phyloP scores from a whole-genome alignment of 2,797 vertebrate genomes.

The Hafferia zeledoni region DNA sequence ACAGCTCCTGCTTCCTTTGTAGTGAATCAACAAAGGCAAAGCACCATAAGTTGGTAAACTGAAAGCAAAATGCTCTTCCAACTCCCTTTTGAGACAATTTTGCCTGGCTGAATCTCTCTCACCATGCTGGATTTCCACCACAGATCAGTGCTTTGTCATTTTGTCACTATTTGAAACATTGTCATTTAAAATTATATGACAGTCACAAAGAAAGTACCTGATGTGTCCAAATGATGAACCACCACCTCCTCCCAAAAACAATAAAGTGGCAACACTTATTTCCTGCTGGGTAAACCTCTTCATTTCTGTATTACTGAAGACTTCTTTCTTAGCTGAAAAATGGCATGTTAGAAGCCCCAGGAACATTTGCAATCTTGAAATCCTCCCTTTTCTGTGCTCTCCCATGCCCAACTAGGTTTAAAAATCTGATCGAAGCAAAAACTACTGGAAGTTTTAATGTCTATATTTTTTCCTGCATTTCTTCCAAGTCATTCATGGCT shows the following conservation, averaged over 20 bases:
- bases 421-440: background rate
- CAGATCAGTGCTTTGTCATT: background rate
- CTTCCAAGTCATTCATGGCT: background rate
- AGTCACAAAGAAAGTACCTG: background rate
- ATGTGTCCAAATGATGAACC: conserved; percentile 53
- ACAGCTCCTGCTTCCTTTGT: background rate
- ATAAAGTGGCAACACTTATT: background rate
- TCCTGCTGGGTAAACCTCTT: conserved; percentile 7
- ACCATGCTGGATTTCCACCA: background rate
- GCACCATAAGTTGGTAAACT: background rate
- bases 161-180: conserved; percentile 32
- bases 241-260: conserved; percentile 17
- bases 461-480: background rate
- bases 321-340: conserved; percentile 32
- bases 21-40: background rate
- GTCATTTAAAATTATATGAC: conserved; percentile 5
- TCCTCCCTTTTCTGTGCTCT: background rate
- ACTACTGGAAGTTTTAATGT: background rate
- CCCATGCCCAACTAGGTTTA: background rate
- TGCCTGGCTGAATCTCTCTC: background rate
- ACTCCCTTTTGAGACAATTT: background rate
- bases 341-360: background rate
- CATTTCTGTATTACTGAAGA: background rate
- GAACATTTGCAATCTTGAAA: background rate
- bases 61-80: background rate